Base-by-base conservation (phyloP, 2,888 invertebrate species). In the Melieria omissa region DNA sequence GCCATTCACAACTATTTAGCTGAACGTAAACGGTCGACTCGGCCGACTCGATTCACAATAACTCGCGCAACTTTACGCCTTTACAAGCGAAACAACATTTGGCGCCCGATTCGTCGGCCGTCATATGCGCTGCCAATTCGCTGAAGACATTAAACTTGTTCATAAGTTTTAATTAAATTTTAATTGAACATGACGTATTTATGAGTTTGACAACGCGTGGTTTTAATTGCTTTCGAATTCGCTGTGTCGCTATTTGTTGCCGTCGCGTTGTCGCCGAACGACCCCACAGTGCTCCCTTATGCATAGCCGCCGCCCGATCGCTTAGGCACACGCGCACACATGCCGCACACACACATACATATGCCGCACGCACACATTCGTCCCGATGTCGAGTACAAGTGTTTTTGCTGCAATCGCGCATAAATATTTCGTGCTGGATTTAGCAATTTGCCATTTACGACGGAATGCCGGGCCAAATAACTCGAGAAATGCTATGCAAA, bases 181-280 rank as follows among this genome's bases (percentile, higher is more conserved):
- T 82, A 82, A 82, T 82, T 81, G 77, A 78, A 81, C 81, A 81
- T 80, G 83, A 80, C 83, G 80, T 81, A 82, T 83, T 83, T 83
- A 83, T 81, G 81, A 81, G 78, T 78, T 78, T 76, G 78, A 80
- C 82, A 80, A 72, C 73, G 70, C 55, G 76, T 74, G 52, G 66
- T 70, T 72, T 73, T 71, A 74, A 74, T 71, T 74, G 71, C 71
- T 60, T 71, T 74, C 57, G 68, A 73, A 74, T 68, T 63, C 69
- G 49, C 63, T 52, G 12, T n/a, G 9, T 58, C 52, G 14, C 67
- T 60, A 52, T 67, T 42, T 10, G 45, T 10, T 8, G 61, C 5
- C 44, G 12, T 49, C 9, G 12, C 12, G 49, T 29, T 29, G 29
- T 29, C 29, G 29, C 29, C 29, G 29, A 29, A 29, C 29, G 29